These are phyloP conservation scores for Synchiropus splendidus DNA, from an alignment of 2,113 vertebrate genomes.

Conservation along the genomic window DNA sequence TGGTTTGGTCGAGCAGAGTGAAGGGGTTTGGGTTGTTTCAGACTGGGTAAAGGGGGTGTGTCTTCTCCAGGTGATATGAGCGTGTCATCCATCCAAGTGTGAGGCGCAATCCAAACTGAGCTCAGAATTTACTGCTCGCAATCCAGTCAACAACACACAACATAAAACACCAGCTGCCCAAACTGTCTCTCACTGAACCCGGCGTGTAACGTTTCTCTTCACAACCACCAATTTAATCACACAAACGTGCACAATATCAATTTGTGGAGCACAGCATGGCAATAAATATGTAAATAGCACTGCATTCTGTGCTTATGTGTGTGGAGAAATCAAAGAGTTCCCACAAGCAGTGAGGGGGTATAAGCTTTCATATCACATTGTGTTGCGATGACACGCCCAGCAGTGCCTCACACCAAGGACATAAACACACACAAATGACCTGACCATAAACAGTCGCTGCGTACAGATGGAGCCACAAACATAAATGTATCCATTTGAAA, in stretches of 20 bases:
- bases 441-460: conserved; percentile 16
- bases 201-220: conserved; percentile 19
- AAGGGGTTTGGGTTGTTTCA: no score
- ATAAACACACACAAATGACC: conserved; percentile 14
- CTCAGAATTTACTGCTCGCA: conserved; percentile 8
- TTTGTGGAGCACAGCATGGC: conserved; percentile 25
- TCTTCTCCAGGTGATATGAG: no score
- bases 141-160: conserved; percentile 22
- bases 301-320: conserved; percentile 3
- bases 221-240: conserved; percentile 26
- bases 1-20: no score
- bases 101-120: conserved; percentile 7
- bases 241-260: conserved; percentile 21
- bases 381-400: conserved; percentile 9
- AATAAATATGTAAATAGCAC: conserved; percentile 54
- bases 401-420: conserved; percentile 11
- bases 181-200: conserved; percentile 23
- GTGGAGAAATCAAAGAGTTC: conserved; percentile 18
- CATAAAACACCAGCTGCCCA: conserved; percentile 32
- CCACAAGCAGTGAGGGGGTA: conserved; percentile 6
- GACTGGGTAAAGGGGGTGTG: no score
- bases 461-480: conserved; percentile 33
- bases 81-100: no score
- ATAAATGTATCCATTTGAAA: conserved; percentile 35
- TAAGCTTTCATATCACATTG: conserved; percentile 24